Evolutionary conservation across 2,113 vertebrate species (phyloP), one percentile per base, ranked within the genome.

Genomic region (Chaetura pelagica): DNA sequence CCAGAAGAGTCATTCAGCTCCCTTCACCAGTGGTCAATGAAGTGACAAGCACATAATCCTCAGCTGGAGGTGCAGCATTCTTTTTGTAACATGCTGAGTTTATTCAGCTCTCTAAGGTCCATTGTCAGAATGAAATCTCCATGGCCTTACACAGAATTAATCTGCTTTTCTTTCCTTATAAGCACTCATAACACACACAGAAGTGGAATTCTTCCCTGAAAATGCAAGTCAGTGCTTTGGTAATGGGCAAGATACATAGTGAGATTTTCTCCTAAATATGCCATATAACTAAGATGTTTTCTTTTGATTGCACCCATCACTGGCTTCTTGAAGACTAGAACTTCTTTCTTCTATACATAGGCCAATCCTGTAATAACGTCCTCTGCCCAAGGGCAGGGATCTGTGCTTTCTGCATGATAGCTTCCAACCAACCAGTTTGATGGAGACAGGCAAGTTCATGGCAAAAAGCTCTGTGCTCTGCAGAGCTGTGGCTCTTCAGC

Each of bases 311-410:
- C 74, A 83, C 51, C 58, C 26, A 3, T 62, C 77, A 58, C 77
- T 52, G 52, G 29, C 62, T 78, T 78, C 83, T 30, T 67, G 81
- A 64, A 87, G 55, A 51, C 32, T 55, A 34, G 49, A 75, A 48
- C 62, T 80, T 89, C 63, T 30, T 88, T 73, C 38, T 78, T 75
- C 52, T 29, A 0, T 48, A 62, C 40, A 81, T 3, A 84, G 83
- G 90, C 87, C 84, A 74, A 66, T 63, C 48, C 57, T 88, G 46
- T 30, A 44, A 84, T 62, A 40, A 69, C 32, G 95, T 77, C 96
- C 96, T 97, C 87, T 95, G 76, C 55, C 92, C 96, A 97, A 97
- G 96, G 96, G 82, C 95, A 97, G 94, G 52, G 68, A 93, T 66
- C 66, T 81, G 30, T 66, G 90, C 29, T 89, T 92, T 93, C 91